These are phyloP conservation scores for Rhagologus leucostigma DNA, from an alignment of 2,113 vertebrate genomes.

Conservation along the genomic window DNA sequence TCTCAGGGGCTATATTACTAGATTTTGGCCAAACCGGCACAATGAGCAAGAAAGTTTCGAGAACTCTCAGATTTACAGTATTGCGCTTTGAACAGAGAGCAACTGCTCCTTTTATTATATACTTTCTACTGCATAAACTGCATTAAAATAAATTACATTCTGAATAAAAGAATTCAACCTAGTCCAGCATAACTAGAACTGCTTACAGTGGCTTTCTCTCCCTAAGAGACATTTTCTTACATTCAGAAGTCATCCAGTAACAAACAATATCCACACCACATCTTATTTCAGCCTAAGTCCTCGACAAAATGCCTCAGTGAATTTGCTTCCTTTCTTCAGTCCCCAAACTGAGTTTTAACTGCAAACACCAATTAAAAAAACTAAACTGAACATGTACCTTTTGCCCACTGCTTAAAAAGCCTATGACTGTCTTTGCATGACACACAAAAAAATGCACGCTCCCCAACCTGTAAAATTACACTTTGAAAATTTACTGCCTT, in stretches of 20 bases:
- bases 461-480: background rate
- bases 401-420: background rate
- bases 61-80: background rate
- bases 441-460: background rate
- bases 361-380: background rate
- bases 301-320: background rate
- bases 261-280: background rate
- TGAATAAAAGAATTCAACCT: background rate
- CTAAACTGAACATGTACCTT: background rate
- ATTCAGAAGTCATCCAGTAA: background rate
- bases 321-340: background rate
- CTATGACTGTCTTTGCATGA: background rate
- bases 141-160: background rate
- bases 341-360: background rate
- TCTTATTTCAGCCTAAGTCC: background rate
- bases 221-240: background rate
- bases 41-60: background rate
- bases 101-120: background rate
- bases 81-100: background rate
- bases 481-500: background rate
- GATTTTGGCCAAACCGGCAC: too few relatives aligned
- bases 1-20: too few relatives aligned
- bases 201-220: background rate
- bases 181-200: background rate
- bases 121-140: background rate